A percentile compares a stretch with the other conserved stretches of the same genome.
Conservation (phyloP, 2,888 invertebrate species). For the Apotomis capreana region DNA sequence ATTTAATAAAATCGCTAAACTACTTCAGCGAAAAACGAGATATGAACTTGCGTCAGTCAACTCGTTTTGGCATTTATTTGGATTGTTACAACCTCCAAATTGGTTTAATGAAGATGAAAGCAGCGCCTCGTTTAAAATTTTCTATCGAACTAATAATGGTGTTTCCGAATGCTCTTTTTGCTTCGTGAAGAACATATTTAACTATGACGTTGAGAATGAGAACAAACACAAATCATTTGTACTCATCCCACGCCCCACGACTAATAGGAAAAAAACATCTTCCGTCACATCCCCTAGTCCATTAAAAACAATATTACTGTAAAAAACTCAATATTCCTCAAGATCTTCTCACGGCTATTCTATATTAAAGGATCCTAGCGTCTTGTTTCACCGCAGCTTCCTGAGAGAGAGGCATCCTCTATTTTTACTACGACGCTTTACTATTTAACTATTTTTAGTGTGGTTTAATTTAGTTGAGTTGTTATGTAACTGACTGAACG, state of each 20-base stretch:
- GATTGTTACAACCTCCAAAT: no score
- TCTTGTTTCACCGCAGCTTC: conserved; percentile 29
- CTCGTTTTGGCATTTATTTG: no score
- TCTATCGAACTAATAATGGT: no score
- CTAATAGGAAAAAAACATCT: conserved; percentile 8
- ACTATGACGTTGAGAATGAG: background rate
- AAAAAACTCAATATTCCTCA: background rate
- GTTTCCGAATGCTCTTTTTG: no score
- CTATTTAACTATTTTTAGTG: conserved; percentile 26
- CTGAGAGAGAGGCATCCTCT: conserved; percentile 16
- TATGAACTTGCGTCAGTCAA: no score
- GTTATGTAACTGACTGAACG: background rate
- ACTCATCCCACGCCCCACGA: background rate
- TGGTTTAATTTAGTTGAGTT: conserved; percentile 14
- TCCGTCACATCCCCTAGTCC: conserved; percentile 1
- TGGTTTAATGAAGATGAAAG: no score
- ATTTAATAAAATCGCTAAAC: no score
- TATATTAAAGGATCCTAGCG: conserved; percentile 13
- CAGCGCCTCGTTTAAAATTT: no score
- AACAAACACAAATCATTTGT: background rate
- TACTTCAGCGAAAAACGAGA: no score
- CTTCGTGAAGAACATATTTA: background rate
- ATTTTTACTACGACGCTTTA: conserved; percentile 23
- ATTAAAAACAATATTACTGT: conserved; percentile 15
- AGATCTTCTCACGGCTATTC: conserved; percentile 26